Conservation (phyloP, 2,113 vertebrate genomes). For the Amia ocellicauda region DNA sequence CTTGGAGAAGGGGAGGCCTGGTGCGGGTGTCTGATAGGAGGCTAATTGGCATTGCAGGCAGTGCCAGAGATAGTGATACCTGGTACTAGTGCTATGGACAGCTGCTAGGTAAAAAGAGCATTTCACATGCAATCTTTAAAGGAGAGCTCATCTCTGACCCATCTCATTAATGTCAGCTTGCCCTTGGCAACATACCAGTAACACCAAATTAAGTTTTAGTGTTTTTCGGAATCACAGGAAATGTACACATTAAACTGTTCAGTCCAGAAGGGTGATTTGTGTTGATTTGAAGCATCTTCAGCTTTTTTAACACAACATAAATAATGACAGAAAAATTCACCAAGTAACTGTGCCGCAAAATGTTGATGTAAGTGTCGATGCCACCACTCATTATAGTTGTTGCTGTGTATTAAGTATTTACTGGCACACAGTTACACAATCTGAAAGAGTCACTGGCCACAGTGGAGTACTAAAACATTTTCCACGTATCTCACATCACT, state of each 20-base stretch:
- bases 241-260: not conserved
- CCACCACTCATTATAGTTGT: no score
- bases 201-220: not conserved
- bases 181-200: not conserved
- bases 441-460: no score
- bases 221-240: no score
- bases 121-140: not conserved
- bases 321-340: not conserved
- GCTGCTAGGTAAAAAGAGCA: conserved; percentile 27
- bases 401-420: no score
- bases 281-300: not conserved
- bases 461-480: no score
- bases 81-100: conserved; percentile 25
- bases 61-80: not conserved
- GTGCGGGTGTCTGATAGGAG: conserved; percentile 27
- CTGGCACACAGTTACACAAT: no score
- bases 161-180: not conserved
- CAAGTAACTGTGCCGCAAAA: not conserved
- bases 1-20: not conserved
- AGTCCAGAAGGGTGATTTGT: not conserved
- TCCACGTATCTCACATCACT: no score
- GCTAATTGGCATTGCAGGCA: conserved; percentile 5
- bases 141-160: not conserved
- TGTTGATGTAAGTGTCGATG: not conserved
- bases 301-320: not conserved